Conservation (phyloP, 2,113 vertebrate genomes). For the Hydrolagus affinis region DNA sequence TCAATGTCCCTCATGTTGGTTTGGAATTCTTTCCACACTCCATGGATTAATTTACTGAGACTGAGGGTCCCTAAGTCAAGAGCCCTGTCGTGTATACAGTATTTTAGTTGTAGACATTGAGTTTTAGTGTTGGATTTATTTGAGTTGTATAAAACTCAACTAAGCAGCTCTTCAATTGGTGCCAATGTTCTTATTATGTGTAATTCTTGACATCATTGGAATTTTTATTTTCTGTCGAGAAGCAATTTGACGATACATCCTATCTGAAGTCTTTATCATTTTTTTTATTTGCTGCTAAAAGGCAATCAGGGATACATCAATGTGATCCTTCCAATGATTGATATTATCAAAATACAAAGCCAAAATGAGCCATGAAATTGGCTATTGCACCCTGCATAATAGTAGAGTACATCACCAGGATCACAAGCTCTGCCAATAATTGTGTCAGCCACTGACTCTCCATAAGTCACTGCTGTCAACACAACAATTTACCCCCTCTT, state of each 20-base stretch:
- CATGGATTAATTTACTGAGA: not conserved
- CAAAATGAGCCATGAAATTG: not conserved
- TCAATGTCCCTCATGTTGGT: too few relatives aligned
- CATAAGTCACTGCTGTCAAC: not conserved
- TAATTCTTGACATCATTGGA: not conserved
- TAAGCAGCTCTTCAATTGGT: not conserved
- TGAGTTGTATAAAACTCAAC: not conserved
- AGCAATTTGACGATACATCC: not conserved
- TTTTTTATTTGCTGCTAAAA: not conserved
- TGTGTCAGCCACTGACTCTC: not conserved
- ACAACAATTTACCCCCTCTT: not conserved
- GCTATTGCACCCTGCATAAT: not conserved
- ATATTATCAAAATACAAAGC: not conserved
- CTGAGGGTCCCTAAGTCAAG: not conserved
- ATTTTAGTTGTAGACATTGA: not conserved
- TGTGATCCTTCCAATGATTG: not conserved
- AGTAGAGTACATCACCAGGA: not conserved
- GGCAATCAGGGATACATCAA: not conserved
- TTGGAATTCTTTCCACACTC: too few relatives aligned
- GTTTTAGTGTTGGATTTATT: not conserved
- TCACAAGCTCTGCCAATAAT: not conserved
- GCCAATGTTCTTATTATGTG: not conserved
- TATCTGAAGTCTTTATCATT: not conserved
- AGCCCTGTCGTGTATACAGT: not conserved
- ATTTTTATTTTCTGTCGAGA: not conserved